Conservation (phyloP, 2,797 vertebrate species). For the Poeciliopsis turneri region DNA sequence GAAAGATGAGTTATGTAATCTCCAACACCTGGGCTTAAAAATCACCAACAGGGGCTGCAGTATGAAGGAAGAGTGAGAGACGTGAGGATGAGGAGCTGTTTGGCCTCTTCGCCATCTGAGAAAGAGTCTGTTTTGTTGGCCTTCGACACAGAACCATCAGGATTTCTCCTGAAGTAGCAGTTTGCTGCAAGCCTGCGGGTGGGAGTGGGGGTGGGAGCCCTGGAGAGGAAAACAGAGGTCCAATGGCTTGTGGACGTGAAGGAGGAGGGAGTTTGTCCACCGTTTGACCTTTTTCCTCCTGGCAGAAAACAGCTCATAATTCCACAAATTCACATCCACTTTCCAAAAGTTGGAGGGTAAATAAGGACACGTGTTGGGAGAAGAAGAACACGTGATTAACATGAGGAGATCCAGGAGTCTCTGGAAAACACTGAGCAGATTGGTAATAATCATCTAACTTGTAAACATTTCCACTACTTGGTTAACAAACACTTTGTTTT, state of each 20-base stretch:
- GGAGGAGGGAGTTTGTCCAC: slow-evolving; percentile 37
- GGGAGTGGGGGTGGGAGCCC: slow-evolving; percentile 10
- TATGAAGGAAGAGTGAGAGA: slow-evolving; percentile 29
- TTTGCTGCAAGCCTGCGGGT: slow-evolving; percentile 62
- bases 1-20: slow-evolving; percentile 61
- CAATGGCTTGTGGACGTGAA: slow-evolving; percentile 16
- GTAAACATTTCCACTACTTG: background rate
- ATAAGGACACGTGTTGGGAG: slow-evolving; percentile 15
- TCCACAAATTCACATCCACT: slow-evolving; percentile 60
- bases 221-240: slow-evolving; percentile 15
- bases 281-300: slow-evolving; percentile 27
- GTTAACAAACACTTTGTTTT: no score
- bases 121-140: slow-evolving; percentile 60
- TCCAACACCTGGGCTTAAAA: slow-evolving; percentile 62
- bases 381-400: background rate
- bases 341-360: slow-evolving; percentile 36
- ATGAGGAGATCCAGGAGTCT: background rate
- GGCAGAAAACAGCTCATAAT: slow-evolving; percentile 37
- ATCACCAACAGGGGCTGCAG: slow-evolving; percentile 53
- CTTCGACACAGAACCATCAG: slow-evolving; percentile 54
- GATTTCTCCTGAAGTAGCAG: slow-evolving; percentile 72
- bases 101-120: slow-evolving; percentile 41
- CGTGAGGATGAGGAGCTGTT: slow-evolving; percentile 19
- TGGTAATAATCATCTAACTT: background rate
- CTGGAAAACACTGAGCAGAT: background rate